Evolutionary conservation across 2,113 vertebrate species (phyloP), one percentile per base, ranked within the genome.

Genomic region (Pipra filicauda): DNA sequence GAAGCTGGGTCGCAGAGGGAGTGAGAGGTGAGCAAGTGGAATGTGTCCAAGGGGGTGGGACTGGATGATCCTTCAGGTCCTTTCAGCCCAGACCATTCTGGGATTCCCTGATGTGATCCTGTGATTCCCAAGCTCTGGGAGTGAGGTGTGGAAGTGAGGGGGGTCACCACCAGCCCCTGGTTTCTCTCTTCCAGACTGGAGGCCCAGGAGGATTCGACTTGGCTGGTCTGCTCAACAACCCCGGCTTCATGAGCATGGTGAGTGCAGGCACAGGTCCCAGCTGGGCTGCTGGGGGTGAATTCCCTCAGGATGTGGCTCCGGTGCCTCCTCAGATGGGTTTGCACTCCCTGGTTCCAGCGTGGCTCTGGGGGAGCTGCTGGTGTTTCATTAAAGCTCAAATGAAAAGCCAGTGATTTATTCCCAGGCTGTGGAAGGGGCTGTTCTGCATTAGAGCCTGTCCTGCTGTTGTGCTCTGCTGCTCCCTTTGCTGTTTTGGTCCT

Each of bases 191-290:
- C 22, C 95, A 98, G 99, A 99, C 98, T 3, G 98, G 98, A 6
- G 98, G 98, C 11, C 96, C 98, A 14, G 99, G 99, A 8, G 98
- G 99, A 20, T 98, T 99, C 1, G 99, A 99, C 78, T 96, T 99
- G 51, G 99, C 99, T 0, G 99, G 99, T 41, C 95, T 99, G 91
- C 98, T 99, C 57, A 99, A 98, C 97, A 99, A 99, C 97, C 99
- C 99, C 0, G 97, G 99, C 79, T 99, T 99, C 97, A 99, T 99
- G 98, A 99, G 98, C 85, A 99, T 99, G 99, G 99, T 99, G 92
- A 98, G 41, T 14, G 0, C 6, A 65, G 35, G 5, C 15, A 2
- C 33, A 6, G 67, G 8, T 35, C 35, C 70, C 62, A 31, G 62
- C 54, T 20, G 65, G 28, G 48, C 64, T 72, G 24, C 6, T 31